Evolutionary conservation across 2,888 invertebrate genomes (phyloP), one percentile per base, ranked within the genome.

Genomic region (Marasmarcha lunaedactyla): DNA sequence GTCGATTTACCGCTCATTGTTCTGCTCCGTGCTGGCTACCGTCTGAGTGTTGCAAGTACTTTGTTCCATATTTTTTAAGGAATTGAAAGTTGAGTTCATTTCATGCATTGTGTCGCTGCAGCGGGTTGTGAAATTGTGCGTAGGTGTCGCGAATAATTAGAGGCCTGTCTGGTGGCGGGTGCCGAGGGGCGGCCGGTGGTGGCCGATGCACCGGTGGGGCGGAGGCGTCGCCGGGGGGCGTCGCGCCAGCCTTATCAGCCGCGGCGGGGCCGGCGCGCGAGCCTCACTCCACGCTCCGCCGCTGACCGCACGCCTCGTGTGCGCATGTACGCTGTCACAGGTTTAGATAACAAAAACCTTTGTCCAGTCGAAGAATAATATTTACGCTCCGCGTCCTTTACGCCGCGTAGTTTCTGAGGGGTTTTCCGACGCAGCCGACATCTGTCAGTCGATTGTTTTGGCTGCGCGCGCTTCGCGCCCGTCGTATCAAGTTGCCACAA

Each of bases 161-260:
- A 69, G 74, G 71, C 65, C 72, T 56, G 77, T 74, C 76, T 72
- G 57, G 54, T 59, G 48, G 49, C 59, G 60, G 71, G 65, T 62
- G 63, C 62, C 59, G 67, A 66, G 71, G 73, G 71, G 71, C 66
- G 68, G 66, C 60, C 58, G 66, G 73, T 71, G 73, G 77, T 72
- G 73, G 65, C 61, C 63, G 60, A 71, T 72, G 63, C 73, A 76
- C 74, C 71, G 65, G 77, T 71, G 78, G 77, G 81, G 77, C 79
- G 78, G 76, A 77, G 81, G 79, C 79, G 78, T 74, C 78, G 74
- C 73, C 79, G 74, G 76, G 79, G 79, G 81, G 81, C 81, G 81
- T 78, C 81, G 77, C 79, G 77, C 72, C 79, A 72, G 79, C 71
- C 81, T 81, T 81, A 81, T 81, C 81, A 79, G 77, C 68, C 81